Conservation (phyloP, 2,797 vertebrate genomes). For the Picus viridis region DNA sequence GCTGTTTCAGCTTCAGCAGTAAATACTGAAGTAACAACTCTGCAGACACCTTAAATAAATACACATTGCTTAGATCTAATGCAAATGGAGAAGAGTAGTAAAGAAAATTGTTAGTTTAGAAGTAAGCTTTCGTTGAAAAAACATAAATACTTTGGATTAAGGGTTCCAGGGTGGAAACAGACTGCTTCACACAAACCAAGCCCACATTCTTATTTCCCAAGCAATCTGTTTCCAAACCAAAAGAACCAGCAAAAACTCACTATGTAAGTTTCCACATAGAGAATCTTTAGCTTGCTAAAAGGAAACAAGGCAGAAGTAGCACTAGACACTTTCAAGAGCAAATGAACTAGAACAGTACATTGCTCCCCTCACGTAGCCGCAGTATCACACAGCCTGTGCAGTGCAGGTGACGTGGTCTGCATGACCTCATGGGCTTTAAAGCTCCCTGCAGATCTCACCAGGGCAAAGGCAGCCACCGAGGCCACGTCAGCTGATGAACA, state of each 20-base stretch:
- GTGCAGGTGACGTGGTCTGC: background rate
- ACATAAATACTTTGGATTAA: background rate
- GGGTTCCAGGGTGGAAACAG: background rate
- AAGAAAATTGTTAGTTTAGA: accelerated
- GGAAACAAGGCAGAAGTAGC: background rate
- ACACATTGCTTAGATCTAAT: accelerated
- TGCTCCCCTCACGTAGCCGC: background rate
- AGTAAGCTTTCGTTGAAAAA: background rate
- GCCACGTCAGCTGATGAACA: background rate
- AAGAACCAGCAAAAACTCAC: accelerated
- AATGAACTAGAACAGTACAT: accelerated
- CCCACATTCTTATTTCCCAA: background rate
- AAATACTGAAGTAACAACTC: background rate
- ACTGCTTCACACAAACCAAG: background rate
- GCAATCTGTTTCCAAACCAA: background rate
- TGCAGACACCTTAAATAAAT: background rate
- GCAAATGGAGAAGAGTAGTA: accelerated
- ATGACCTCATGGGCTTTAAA: accelerated
- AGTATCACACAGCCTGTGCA: background rate
- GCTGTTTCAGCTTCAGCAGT: background rate
- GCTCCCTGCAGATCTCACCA: background rate
- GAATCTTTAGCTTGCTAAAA: background rate
- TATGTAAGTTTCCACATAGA: accelerated
- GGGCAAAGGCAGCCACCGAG: background rate
- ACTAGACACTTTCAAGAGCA: background rate